Conservation (phyloP, 2,797 vertebrate genomes). For the Delichon dasypus region DNA sequence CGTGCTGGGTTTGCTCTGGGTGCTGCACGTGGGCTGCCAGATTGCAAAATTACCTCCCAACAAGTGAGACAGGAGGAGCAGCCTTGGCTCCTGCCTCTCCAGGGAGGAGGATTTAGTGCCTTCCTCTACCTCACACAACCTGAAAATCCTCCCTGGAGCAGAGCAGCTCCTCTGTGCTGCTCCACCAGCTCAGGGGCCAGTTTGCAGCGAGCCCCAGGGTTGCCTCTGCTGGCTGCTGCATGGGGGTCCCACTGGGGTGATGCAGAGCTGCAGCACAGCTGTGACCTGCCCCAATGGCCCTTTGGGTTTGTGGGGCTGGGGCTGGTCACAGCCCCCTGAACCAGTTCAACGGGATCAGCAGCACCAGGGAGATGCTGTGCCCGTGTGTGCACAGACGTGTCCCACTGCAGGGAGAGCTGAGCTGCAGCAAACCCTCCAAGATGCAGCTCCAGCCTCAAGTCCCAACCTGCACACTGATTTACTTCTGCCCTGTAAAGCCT, state of each 20-base stretch:
- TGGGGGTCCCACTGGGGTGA: rapidly evolving
- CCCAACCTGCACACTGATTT: neutral
- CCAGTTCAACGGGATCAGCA: neutral
- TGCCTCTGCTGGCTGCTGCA: neutral
- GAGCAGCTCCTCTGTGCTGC: neutral
- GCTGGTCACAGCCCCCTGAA: neutral
- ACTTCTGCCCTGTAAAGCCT: neutral
- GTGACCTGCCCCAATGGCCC: rapidly evolving
- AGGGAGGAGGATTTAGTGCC: neutral
- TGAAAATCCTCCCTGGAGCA: slow-evolving; percentile 18
- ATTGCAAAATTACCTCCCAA: neutral
- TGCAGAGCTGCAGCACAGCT: rapidly evolving
- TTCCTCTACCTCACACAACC: slow-evolving; percentile 3
- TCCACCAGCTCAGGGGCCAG: neutral
- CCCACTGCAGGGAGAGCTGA: neutral
- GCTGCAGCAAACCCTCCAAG: neutral
- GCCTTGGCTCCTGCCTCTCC: neutral
- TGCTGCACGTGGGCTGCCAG: neutral
- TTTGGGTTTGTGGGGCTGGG: neutral
- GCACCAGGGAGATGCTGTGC: neutral
- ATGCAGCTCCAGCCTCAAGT: neutral
- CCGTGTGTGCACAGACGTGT: neutral
- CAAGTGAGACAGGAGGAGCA: slow-evolving; percentile 9
- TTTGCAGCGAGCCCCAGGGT: neutral
- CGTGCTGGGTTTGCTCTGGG: rapidly evolving